A percentile compares a stretch with the other conserved stretches of the same genome.
Evolutionary conservation across 1,140 invertebrate genomes (phyloP).

Genomic region (Hycleus cichorii): DNA sequence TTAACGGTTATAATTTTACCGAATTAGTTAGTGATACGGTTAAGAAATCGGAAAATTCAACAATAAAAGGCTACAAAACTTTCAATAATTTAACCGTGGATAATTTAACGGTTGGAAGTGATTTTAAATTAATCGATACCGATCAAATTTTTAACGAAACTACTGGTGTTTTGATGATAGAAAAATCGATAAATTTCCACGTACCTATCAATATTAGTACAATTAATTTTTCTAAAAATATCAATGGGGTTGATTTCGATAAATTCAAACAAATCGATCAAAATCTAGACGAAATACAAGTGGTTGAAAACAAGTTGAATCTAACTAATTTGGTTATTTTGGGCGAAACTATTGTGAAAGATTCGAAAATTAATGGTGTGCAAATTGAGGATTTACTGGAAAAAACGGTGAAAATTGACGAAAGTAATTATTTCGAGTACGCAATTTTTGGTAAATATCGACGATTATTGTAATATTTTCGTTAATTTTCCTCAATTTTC

Average conservation of each 20-base stretch:
- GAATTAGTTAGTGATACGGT: conserved; percentile 24
- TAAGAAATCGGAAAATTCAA: conserved; percentile 7
- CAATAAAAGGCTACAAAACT: conserved; percentile 26
- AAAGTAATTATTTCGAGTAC: conserved; percentile 31
- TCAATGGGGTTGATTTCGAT: conserved; percentile 15
- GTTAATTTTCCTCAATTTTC: not conserved
- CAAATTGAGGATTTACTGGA: conserved; percentile 34
- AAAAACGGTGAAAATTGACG: conserved; percentile 40
- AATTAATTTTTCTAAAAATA: conserved; percentile 17
- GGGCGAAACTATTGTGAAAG: no score
- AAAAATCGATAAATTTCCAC: not conserved
- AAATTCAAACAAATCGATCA: conserved; percentile 15
- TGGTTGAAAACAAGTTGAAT: conserved; percentile 14
- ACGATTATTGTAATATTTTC: not conserved
- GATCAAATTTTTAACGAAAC: conserved; percentile 6
- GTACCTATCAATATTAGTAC: conserved; percentile 2
- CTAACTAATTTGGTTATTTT: no score
- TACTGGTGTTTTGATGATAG: not conserved
- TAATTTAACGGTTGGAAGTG: conserved; percentile 21
- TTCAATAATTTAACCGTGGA: conserved; percentile 28
- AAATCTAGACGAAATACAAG: conserved; percentile 6
- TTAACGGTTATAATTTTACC: conserved; percentile 22
- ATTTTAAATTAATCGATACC: conserved; percentile 11
- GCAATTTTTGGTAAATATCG: conserved; percentile 39
- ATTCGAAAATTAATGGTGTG: conserved; percentile 34